Evolutionary conservation across 2,888 invertebrate species (phyloP).

Genomic region (Torymus aiolomorphi): DNA sequence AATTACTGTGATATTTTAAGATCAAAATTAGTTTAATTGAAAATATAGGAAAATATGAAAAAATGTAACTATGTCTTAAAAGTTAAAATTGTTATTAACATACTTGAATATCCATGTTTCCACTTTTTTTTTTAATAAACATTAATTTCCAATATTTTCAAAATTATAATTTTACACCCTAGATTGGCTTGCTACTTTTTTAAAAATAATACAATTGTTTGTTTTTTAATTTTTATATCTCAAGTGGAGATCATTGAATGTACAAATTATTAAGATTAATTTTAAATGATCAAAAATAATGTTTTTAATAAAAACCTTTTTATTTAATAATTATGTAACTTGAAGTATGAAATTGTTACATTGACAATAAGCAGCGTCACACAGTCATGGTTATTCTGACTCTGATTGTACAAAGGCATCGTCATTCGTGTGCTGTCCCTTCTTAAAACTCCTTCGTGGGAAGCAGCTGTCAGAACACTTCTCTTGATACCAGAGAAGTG

Average conservation of each 20-base stretch:
- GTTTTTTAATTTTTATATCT: conserved; percentile 8
- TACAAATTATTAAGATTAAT: conserved; percentile 9
- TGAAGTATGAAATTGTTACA: conserved; percentile 51
- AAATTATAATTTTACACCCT: conserved; percentile 20
- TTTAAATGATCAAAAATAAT: conserved; percentile 11
- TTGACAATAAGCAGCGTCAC: conserved; percentile 50
- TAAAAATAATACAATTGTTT: neutral
- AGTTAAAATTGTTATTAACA: conserved; percentile 17
- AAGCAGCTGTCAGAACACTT: conserved; percentile 44
- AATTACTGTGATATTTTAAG: conserved; percentile 42
- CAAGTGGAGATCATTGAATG: neutral
- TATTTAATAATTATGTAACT: conserved; percentile 51
- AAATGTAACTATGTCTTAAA: conserved; percentile 6
- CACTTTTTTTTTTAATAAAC: conserved; percentile 46
- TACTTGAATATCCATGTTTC: conserved; percentile 29
- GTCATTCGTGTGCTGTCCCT: conserved; percentile 51
- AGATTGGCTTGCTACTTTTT: neutral
- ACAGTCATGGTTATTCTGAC: conserved; percentile 51
- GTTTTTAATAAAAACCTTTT: conserved; percentile 52
- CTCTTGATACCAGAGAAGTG: conserved; percentile 36
- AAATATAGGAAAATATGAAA: neutral
- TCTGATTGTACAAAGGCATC: conserved; percentile 53
- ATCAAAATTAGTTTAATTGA: conserved; percentile 18
- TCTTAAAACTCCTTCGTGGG: conserved; percentile 26
- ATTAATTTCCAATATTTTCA: conserved; percentile 38